Percentiles rank a stretch among this genome's conserved stretches.
Evolutionary conservation across 1,140 invertebrate species (phyloP).

Genomic region (Diplogasteroides magnus): DNA sequence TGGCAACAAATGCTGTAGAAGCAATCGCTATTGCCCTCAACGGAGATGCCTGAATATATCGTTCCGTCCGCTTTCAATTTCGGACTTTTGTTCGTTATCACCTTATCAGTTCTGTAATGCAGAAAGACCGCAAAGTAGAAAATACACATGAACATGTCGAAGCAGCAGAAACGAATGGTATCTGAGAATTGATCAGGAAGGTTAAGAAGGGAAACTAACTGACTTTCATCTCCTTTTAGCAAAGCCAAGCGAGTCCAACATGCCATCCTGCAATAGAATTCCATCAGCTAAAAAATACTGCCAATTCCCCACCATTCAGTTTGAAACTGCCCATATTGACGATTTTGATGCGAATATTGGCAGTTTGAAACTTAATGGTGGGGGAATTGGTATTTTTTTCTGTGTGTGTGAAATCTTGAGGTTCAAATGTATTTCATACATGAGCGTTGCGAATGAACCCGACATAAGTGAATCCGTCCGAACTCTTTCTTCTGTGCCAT

Average conservation of each 20-base stretch:
- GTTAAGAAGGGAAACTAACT: too few relatives aligned
- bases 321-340: too few relatives aligned
- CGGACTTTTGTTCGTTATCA: background rate
- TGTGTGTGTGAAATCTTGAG: background rate
- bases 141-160: background rate
- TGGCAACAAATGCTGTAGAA: too few relatives aligned
- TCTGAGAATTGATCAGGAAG: too few relatives aligned
- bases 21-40: too few relatives aligned
- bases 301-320: too few relatives aligned
- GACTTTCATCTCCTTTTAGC: background rate
- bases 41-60: too few relatives aligned
- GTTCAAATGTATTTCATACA: background rate
- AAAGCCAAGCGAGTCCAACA: background rate
- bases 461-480: background rate
- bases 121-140: background rate
- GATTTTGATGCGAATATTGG: background rate
- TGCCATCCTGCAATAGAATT: background rate
- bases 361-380: too few relatives aligned
- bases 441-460: background rate
- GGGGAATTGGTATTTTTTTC: too few relatives aligned
- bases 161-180: background rate
- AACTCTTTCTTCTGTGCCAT: background rate
- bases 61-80: too few relatives aligned
- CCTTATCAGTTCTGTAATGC: background rate
- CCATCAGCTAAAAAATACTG: too few relatives aligned